Conservation (phyloP, 2,888 invertebrate genomes). For the Napeogenes sylphis region DNA sequence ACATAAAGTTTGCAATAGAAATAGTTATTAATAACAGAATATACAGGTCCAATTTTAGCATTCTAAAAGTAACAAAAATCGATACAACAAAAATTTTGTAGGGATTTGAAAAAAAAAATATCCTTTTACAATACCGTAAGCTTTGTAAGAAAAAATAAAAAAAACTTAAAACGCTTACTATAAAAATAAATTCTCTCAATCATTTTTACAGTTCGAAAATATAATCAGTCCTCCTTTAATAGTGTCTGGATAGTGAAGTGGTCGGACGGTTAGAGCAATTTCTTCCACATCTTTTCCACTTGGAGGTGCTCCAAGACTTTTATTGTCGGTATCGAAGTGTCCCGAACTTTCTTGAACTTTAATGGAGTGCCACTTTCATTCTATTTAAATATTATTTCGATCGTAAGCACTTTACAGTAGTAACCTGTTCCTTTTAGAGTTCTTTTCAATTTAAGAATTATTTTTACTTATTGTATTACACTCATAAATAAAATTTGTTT, state of each 20-base stretch:
- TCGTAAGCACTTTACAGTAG: neutral
- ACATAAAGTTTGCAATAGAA: too few species aligned
- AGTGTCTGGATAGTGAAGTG: conserved; percentile 38
- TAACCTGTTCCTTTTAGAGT: neutral
- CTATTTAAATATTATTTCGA: conserved; percentile 36
- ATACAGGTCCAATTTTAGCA: too few species aligned
- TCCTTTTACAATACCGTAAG: too few species aligned
- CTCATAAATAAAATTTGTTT: too few species aligned
- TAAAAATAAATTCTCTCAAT: conserved; percentile 13
- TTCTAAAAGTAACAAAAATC: too few species aligned
- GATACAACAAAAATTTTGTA: too few species aligned
- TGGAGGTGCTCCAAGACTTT: conserved; percentile 68
- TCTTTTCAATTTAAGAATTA: neutral
- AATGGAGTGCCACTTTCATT: conserved; percentile 45
- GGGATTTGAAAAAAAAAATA: too few species aligned
- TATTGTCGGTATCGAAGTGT: conserved; percentile 59
- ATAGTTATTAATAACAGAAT: too few species aligned
- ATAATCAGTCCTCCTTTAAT: conserved; percentile 32
- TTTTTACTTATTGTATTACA: neutral
- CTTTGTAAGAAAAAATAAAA: too few species aligned
- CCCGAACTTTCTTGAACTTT: conserved; percentile 46
- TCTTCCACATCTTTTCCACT: conserved; percentile 57
- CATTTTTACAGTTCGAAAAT: conserved; percentile 10
- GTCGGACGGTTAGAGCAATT: conserved; percentile 40
- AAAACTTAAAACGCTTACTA: neutral